Conservation (phyloP, 2,888 invertebrate species). For the Cotesia congregata region DNA sequence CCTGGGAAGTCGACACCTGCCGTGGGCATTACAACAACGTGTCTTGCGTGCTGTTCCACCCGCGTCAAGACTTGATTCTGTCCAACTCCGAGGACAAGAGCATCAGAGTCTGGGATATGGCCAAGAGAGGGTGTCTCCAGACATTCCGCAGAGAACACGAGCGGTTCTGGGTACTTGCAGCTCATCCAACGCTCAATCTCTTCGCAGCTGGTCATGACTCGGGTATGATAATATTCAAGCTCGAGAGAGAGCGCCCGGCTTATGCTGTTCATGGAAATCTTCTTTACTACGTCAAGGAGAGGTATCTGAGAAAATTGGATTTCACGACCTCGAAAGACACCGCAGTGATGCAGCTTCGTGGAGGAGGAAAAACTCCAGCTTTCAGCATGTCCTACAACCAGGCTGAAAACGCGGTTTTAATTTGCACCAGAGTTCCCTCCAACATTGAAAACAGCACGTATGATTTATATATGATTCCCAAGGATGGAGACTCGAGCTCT, state of each 20-base stretch:
- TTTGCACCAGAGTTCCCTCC: conserved; percentile 82
- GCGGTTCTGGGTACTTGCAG: conserved; percentile 96
- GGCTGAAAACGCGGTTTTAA: conserved; percentile 93
- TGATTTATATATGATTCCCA: conserved; percentile 92
- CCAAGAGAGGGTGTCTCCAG: conserved; percentile 90
- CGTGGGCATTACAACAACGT: conserved; percentile 99
- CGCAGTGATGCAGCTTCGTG: conserved; percentile 92
- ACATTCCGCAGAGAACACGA: conserved; percentile 96
- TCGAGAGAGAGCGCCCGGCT: conserved; percentile 96
- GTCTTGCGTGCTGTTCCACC: conserved; percentile 97
- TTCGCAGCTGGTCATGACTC: conserved; percentile 99
- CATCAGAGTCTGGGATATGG: conserved; percentile 99
- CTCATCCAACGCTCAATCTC: conserved; percentile 94
- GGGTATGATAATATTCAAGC: conserved; percentile 88
- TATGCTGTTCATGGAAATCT: conserved; percentile 94
- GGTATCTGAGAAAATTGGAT: conserved; percentile 90
- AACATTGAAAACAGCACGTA: conserved; percentile 93
- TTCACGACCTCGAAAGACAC: conserved; percentile 94
- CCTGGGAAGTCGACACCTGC: conserved; percentile 99
- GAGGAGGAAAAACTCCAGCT: conserved; percentile 81
- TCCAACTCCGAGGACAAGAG: conserved; percentile 99
- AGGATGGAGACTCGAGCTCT: conserved; percentile 73
- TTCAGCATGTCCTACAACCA: conserved; percentile 97
- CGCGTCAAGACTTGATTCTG: conserved; percentile 94
- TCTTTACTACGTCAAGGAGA: conserved; percentile 96